A percentile compares a stretch with the other conserved stretches of the same genome.
Evolutionary conservation across 2,113 vertebrate species (phyloP).

Genomic region (Hemicordylus capensis): DNA sequence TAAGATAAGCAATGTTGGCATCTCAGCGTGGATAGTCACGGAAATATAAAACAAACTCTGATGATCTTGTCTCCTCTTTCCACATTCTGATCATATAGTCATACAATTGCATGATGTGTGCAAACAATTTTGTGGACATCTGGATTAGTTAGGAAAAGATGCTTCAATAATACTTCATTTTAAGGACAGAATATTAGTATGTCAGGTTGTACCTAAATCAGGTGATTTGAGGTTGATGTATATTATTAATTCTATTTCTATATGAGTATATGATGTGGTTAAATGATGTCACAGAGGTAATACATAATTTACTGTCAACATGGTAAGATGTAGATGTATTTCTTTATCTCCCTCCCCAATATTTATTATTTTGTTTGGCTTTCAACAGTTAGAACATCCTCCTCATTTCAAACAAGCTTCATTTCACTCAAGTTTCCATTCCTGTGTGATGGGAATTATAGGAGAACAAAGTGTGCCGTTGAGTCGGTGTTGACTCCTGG

Average conservation of each 20-base stretch:
- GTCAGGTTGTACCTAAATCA: neutral
- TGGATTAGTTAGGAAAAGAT: neutral
- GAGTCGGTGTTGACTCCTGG: no score
- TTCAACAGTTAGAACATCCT: neutral
- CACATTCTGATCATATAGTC: neutral
- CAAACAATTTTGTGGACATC: neutral
- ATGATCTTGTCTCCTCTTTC: neutral
- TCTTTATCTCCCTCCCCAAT: neutral
- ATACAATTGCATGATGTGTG: neutral
- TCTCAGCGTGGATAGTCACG: neutral
- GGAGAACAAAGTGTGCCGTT: no score
- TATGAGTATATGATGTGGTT: no score
- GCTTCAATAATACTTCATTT: neutral
- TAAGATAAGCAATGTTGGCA: neutral
- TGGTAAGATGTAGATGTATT: neutral
- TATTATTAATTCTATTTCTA: no score
- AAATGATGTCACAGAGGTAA: neutral
- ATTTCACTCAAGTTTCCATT: neutral
- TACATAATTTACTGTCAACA: neutral
- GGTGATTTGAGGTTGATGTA: no score
- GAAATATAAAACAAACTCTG: neutral
- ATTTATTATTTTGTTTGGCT: neutral
- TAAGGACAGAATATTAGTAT: neutral
- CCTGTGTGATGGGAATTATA: neutral
- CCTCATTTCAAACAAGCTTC: neutral